Percentiles rank a stretch among this genome's conserved stretches.
Evolutionary conservation across 2,888 invertebrate genomes (phyloP).

Genomic region (Trisateles emortualis): DNA sequence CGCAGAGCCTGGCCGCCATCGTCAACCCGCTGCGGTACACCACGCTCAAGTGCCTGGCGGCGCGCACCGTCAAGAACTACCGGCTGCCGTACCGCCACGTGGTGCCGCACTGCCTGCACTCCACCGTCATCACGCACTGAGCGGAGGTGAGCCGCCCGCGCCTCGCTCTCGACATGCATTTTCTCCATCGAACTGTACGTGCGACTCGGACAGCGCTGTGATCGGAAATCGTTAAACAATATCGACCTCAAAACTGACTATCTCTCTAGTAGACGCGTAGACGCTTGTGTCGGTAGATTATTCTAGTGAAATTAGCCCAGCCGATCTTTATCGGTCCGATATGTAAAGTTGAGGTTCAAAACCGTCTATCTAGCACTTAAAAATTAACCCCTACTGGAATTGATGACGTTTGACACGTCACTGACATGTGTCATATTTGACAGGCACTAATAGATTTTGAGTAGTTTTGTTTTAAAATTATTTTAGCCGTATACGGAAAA

Average conservation of each 20-base stretch:
- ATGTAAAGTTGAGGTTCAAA: slow-evolving; percentile 21
- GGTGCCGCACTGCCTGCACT: slow-evolving; percentile 84
- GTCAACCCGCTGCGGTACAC: slow-evolving; percentile 93
- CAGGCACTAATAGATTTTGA: slow-evolving; percentile 42
- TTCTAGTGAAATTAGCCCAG: slow-evolving; percentile 5
- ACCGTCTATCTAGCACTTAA: slow-evolving; percentile 18
- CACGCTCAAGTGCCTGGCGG: slow-evolving; percentile 94
- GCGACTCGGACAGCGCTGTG: slow-evolving; percentile 6
- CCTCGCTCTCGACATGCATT: not conserved
- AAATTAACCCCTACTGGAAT: slow-evolving; percentile 13
- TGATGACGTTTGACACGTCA: slow-evolving; percentile 41
- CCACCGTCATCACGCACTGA: slow-evolving; percentile 81
- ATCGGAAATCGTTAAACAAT: slow-evolving; percentile 21
- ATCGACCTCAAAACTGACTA: slow-evolving; percentile 21
- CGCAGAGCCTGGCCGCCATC: slow-evolving; percentile 88
- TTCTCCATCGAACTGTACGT: slow-evolving; percentile 6
- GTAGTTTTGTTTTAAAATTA: slow-evolving; percentile 47
- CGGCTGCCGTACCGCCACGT: slow-evolving; percentile 88
- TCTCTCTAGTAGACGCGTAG: slow-evolving; percentile 21
- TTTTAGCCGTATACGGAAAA: slow-evolving; percentile 37
- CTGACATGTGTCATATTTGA: slow-evolving; percentile 33
- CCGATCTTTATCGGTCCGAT: slow-evolving; percentile 8
- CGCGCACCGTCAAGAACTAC: slow-evolving; percentile 92
- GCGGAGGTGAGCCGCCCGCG: not conserved
- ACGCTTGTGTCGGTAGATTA: slow-evolving; percentile 22